These are phyloP conservation scores for Motacilla alba DNA, from an alignment of 2,113 vertebrate genomes.

Conservation along the genomic window DNA sequence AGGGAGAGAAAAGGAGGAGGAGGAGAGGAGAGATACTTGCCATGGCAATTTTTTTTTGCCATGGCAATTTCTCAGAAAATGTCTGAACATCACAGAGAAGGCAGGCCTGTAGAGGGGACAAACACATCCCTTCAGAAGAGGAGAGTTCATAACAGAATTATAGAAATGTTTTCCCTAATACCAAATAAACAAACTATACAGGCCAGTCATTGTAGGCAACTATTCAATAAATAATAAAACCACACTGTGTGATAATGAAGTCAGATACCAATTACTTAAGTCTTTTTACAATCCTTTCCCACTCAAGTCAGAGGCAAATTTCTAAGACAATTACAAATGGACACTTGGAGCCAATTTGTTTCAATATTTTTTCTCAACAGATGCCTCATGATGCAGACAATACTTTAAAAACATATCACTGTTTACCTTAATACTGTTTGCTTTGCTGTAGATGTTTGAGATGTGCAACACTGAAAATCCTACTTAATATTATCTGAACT, in stretches of 20 bases:
- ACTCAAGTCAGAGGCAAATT: neutral
- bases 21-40: neutral
- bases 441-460: neutral
- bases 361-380: neutral
- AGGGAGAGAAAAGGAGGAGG: neutral
- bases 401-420: neutral
- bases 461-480: neutral
- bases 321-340: neutral
- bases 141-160: neutral
- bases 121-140: neutral
- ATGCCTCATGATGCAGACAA: neutral
- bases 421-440: neutral
- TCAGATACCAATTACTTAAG: neutral
- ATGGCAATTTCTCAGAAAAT: neutral
- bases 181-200: neutral
- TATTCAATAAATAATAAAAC: neutral
- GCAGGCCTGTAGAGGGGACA: neutral
- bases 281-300: neutral
- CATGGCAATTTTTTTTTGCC: neutral
- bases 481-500: neutral
- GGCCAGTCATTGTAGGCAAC: neutral
- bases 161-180: neutral
- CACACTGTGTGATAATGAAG: neutral
- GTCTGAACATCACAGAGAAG: neutral
- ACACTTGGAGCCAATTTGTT: neutral